Evolutionary conservation across 2,113 vertebrate genomes (phyloP).

Genomic region (Plotosus lineatus): DNA sequence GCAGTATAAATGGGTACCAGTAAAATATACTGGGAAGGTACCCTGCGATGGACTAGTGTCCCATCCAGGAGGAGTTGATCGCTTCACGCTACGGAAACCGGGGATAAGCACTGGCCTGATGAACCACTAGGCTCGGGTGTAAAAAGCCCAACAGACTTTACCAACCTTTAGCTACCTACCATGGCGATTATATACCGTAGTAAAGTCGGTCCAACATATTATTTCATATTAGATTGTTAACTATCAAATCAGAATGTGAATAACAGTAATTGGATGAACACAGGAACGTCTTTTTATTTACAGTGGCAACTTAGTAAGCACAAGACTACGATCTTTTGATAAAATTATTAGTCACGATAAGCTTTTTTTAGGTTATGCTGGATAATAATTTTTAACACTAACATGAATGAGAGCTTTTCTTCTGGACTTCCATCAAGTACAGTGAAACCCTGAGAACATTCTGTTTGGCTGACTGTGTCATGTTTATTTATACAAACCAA

Average conservation of each 20-base stretch:
- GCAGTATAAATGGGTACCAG: no score
- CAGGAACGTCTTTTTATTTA: not conserved
- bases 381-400: not conserved
- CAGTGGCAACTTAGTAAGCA: not conserved
- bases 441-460: not conserved
- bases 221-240: no score
- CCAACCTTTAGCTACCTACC: no score
- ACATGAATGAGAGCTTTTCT: not conserved
- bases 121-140: no score
- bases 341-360: not conserved
- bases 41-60: no score
- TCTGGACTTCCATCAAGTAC: not conserved
- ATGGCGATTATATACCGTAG: no score
- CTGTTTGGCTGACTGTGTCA: not conserved
- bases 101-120: no score
- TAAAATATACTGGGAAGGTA: no score
- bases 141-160: no score
- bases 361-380: not conserved
- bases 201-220: no score
- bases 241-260: not conserved
- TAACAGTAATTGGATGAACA: not conserved
- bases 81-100: no score
- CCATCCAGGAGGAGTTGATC: no score
- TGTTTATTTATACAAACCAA: slow-evolving; percentile 2
- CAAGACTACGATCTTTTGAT: not conserved